A percentile compares a stretch with the other conserved stretches of the same genome.
phyloP scores from a whole-genome alignment of 2,888 invertebrate genomes.

The Dendrolimus pini region DNA sequence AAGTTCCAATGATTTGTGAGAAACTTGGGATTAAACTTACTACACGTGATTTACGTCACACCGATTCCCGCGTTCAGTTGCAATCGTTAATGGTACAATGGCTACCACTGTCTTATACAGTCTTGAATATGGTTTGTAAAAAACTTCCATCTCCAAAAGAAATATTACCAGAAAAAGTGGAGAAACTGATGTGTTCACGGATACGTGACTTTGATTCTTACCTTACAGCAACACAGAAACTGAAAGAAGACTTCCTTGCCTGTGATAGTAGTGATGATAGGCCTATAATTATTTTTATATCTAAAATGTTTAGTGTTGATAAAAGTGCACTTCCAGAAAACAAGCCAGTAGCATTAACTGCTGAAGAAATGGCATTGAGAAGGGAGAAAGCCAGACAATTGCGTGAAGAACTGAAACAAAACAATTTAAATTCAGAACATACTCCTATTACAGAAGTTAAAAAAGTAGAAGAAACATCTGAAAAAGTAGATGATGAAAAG shows the following conservation, averaged over 20 bases:
- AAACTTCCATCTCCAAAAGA: conserved; percentile 89
- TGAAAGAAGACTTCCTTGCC: conserved; percentile 81
- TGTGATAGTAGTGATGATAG: conserved; percentile 80
- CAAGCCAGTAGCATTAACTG: conserved; percentile 84
- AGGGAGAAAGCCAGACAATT: conserved; percentile 81
- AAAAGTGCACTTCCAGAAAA: conserved; percentile 86
- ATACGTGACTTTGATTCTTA: conserved; percentile 81
- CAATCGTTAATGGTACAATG: conserved; percentile 91
- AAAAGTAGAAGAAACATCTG: conserved; percentile 29
- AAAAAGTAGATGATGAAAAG: conserved; percentile 57
- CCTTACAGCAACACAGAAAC: conserved; percentile 80
- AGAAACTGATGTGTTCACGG: conserved; percentile 87
- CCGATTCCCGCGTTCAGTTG: conserved; percentile 86
- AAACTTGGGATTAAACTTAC: conserved; percentile 86
- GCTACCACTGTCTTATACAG: conserved; percentile 89
- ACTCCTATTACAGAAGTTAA: conserved; percentile 25
- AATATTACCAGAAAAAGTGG: conserved; percentile 85
- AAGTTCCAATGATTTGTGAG: conserved; percentile 81
- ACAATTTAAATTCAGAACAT: conserved; percentile 21
- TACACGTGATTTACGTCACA: conserved; percentile 85
- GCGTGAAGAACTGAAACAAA: conserved; percentile 76
- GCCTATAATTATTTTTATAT: conserved; percentile 86
- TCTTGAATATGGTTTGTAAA: conserved; percentile 88
- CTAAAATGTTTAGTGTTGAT: conserved; percentile 94
- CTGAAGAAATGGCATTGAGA: conserved; percentile 82